Evolutionary conservation across 1,140 invertebrate genomes (phyloP), one percentile per base, ranked within the genome.

Genomic region (Chymomyza costata): DNA sequence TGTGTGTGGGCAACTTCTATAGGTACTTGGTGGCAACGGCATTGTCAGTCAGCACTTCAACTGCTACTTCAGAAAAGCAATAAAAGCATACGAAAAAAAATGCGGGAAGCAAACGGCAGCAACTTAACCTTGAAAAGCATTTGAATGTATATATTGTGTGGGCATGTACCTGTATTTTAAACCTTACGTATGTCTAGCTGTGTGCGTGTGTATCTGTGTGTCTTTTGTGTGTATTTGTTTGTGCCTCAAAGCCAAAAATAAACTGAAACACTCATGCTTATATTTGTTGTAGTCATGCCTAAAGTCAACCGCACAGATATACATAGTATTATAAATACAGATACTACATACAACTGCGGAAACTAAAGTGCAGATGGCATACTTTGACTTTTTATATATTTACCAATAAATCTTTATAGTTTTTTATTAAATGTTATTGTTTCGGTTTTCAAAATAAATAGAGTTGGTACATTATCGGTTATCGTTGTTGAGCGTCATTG

Each of bases 101-200:
- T 55, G 59, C 59, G 68, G 62, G 47, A 63, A 74, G 38, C 58
- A 67, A 59, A 49, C 59, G 55, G 35, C 65, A 55, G 49, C 39
- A 49, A 51, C 62, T 52, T 68, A 74, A 74, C 69, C 69, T 74
- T 74, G 69, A 74, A 68, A 74, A 49, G 21, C 21, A 17, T 15
- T 49, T 15, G 58, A 64, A 64, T 69, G 53, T 63, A n/a, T n/a
- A n/a, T n/a, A n/a, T n/a, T n/a, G 40, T 65, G 65, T 62, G 62
- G 44, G 61, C 40, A 65, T n/a, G n/a, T 56, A 71, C 55, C 60
- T 65, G 41, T 55, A 60, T 56, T n/a, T n/a, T n/a, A n/a, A n/a
- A 49, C 49, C 53, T 39, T 49, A 48, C 37, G n/a, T n/a, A n/a
- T n/a, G n/a, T n/a, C 18, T 54, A 16, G 10, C 2, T 13, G 11